Evolutionary conservation across 2,888 invertebrate species (phyloP), one percentile per base, ranked within the genome.

Genomic region (Argyresthia goedartella): DNA sequence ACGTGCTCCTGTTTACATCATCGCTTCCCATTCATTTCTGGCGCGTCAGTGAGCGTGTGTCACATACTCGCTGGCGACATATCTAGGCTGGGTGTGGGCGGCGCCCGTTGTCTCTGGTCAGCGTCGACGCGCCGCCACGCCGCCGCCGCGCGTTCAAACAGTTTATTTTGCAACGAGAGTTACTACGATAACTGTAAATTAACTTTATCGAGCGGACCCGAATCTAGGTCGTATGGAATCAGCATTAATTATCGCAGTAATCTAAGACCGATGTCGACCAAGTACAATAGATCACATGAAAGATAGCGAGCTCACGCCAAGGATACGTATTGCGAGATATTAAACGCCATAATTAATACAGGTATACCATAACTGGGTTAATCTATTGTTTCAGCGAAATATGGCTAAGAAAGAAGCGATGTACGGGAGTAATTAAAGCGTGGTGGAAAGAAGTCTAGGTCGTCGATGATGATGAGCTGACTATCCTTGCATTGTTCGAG

Each of bases 201-300:
- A 82, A 81, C 76, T 85, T 81, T 81, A 81, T 81, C 84, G 80
- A 81, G 75, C 79, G 71, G 71, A 71, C 72, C 76, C 73, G 74
- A 78, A 85, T 76, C 76, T 85, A 81, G 85, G 85, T 85, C 85
- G 85, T 84, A 85, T 85, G 86, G 82, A 85, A 84, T 86, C 85
- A 85, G 81, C 84, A 85, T 85, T 84, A 85, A 85, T 85, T 85
- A 84, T 84, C 80, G 79, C 75, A 81, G 73, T 81, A 84, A 85
- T 85, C 84, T 84, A 71, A 77, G 76, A 79, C 76, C 81, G 79
- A 80, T 79, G 80, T 78, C 74, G 81, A 73, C 66, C 73, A 70
- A 71, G 74, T 76, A 85, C 85, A 84, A 85, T 84, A 85, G 85
- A 85, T 84, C 84, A 85, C 84, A 81, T 82, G 81, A 81, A 81